A percentile compares a stretch with the other conserved stretches of the same genome.
These are phyloP conservation scores for Eutrigla gurnardus DNA, from an alignment of 2,797 vertebrate genomes.

Conservation along the genomic window DNA sequence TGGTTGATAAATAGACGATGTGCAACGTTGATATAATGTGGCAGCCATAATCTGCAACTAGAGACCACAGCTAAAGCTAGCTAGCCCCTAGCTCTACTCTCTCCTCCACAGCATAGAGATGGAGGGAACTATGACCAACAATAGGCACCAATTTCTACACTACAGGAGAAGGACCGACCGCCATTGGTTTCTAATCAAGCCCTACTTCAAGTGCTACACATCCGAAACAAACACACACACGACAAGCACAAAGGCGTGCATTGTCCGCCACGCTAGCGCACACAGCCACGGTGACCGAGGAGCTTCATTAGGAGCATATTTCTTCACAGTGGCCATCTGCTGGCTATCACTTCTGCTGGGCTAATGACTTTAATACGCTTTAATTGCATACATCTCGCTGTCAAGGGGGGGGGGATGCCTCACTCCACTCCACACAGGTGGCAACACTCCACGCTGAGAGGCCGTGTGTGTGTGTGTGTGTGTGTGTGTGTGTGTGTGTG, in stretches of 20 bases:
- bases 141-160: constrained; percentile 47
- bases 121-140: constrained; percentile 41
- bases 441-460: constrained; percentile 61
- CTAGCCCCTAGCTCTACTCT: neutral
- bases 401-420: constrained; percentile 54
- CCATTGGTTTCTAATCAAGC: constrained; percentile 53
- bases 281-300: constrained; percentile 54
- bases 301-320: constrained; percentile 77
- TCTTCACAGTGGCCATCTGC: constrained; percentile 75
- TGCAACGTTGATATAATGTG: too few relatives aligned
- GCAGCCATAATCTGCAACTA: neutral
- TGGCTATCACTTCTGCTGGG: constrained; percentile 72
- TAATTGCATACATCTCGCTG: constrained; percentile 76
- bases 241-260: neutral
- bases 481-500: neutral
- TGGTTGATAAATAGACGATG: too few relatives aligned
- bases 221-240: constrained; percentile 37
- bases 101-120: neutral
- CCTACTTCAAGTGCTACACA: constrained; percentile 32
- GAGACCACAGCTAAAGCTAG: neutral
- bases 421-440: constrained; percentile 69
- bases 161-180: constrained; percentile 43
- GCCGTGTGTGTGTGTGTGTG: constrained; percentile 41
- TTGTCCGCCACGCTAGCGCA: constrained; percentile 21
- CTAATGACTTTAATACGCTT: constrained; percentile 78